Base-by-base conservation (phyloP, 2,113 vertebrate genomes). In the Collichthys lucidus region DNA sequence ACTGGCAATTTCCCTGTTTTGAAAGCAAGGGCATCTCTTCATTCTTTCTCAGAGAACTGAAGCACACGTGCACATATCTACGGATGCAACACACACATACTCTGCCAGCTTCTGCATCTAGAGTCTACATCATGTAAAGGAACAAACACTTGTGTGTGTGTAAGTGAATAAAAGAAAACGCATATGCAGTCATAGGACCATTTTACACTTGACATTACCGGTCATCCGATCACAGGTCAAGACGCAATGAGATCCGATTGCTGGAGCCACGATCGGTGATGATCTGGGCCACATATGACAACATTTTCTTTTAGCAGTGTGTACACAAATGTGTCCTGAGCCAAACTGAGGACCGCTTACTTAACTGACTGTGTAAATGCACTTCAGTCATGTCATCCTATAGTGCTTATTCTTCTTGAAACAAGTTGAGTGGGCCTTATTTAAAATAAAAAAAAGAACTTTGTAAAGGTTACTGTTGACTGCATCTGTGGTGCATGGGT, bases 1-100 rank as follows among this genome's bases (percentile, higher is more conserved):
- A 88, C 68, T 29, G 11, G 55, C 86, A 85, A 89, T 88, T 89
- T 88, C 72, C 80, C 82, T 47, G 50, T 46, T 49, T 52, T n/a
- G 2, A 64, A 88, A 79, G 59, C 44, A 52, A 77, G 55, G 70
- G 26, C 53, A 42, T 20, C 19, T 77, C 60, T 75, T 74, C 20
- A 47, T 74, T 66, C 47, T 24, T 61, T 61, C 44, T n/a, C 22
- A 24, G 61, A 60, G 17, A 31, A 10, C 42, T 44, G 6, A 59
- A 60, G 44, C 66, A 53, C 64, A 82, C 59, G 47, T 35, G 14
- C 44, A 29, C 0, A 22, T 17, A 31, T 47, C 40, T 46, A n/a
- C n/a, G 24, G 40, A 20, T 44, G 50, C 44, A 56, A 35, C 22
- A n/a, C 44, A 10, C 44, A 17, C 50, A 46, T 10, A 4, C 3